These are phyloP conservation scores for Heliconius hermathena DNA, from an alignment of 1,140 invertebrate genomes.

Conservation along the genomic window DNA sequence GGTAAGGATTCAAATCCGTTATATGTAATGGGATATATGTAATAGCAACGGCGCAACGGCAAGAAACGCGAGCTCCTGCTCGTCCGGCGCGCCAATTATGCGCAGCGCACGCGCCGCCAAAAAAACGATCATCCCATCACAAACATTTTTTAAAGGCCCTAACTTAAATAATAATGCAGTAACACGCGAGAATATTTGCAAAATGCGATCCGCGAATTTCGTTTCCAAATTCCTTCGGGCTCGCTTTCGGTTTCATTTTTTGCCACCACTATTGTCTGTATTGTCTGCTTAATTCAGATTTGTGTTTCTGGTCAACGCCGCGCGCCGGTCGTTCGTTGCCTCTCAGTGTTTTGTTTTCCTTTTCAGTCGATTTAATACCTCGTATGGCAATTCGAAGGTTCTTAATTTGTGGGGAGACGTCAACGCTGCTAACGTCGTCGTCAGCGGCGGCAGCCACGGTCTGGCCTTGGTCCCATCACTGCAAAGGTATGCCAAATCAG, in stretches of 20 bases:
- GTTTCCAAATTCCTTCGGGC: slow-evolving; percentile 71
- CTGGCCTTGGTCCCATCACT: slow-evolving; percentile 39
- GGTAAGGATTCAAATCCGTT: slow-evolving; percentile 44
- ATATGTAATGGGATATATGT: slow-evolving; percentile 17
- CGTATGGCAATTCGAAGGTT: slow-evolving; percentile 29
- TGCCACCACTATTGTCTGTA: slow-evolving; percentile 72
- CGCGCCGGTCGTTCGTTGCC: slow-evolving; percentile 30
- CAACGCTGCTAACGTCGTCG: neutral
- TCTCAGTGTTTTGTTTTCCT: slow-evolving; percentile 44
- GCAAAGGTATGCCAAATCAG: too few relatives aligned
- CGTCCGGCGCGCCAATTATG: slow-evolving; percentile 73
- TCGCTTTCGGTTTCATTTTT: slow-evolving; percentile 64
- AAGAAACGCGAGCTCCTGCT: slow-evolving; percentile 57
- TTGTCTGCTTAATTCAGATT: slow-evolving; percentile 53
- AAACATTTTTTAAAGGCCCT: slow-evolving; percentile 72
- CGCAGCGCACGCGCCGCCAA: slow-evolving; percentile 77
- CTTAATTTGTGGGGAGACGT: neutral
- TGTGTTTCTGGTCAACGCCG: slow-evolving; percentile 55
- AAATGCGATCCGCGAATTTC: slow-evolving; percentile 80
- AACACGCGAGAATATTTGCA: slow-evolving; percentile 80
- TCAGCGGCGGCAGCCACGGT: slow-evolving; percentile 22
- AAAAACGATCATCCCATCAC: slow-evolving; percentile 70
- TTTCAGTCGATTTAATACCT: slow-evolving; percentile 47
- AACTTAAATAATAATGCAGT: slow-evolving; percentile 81
- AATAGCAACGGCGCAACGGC: slow-evolving; percentile 33